Evolutionary conservation across 1,140 invertebrate genomes (phyloP).

Genomic region (Condylostylus longicornis): DNA sequence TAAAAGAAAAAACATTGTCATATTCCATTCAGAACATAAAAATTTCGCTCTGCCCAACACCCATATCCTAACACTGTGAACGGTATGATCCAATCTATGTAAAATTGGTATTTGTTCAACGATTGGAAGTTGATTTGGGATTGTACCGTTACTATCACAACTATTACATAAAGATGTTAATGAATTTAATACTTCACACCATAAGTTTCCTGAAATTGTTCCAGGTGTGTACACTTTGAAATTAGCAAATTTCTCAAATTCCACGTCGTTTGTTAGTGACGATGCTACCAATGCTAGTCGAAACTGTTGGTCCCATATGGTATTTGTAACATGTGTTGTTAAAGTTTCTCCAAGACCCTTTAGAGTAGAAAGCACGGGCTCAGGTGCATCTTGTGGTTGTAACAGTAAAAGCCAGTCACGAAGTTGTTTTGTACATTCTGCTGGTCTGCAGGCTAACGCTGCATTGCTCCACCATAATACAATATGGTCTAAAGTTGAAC

Average conservation of each 20-base stretch:
- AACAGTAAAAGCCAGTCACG: slow-evolving; percentile 39
- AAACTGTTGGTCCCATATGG: slow-evolving; percentile 60
- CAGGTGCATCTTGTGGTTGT: slow-evolving; percentile 39
- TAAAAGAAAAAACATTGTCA: slow-evolving; percentile 46
- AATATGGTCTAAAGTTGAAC: slow-evolving; percentile 56
- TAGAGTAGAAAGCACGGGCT: slow-evolving; percentile 46
- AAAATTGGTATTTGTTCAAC: slow-evolving; percentile 66
- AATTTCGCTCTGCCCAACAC: slow-evolving; percentile 48
- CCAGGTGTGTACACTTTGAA: slow-evolving; percentile 16
- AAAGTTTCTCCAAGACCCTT: slow-evolving; percentile 58
- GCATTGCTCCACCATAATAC: slow-evolving; percentile 63
- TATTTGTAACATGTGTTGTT: slow-evolving; percentile 53
- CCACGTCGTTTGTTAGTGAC: slow-evolving; percentile 13
- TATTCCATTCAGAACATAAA: slow-evolving; percentile 55
- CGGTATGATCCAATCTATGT: slow-evolving; percentile 59
- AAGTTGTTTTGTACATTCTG: slow-evolving; percentile 50
- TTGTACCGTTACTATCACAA: slow-evolving; percentile 38
- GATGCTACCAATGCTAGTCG: slow-evolving; percentile 15
- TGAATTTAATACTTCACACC: slow-evolving; percentile 44
- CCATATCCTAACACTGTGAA: slow-evolving; percentile 60
- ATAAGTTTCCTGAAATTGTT: slow-evolving; percentile 39
- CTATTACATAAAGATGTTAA: slow-evolving; percentile 48
- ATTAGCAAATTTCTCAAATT: slow-evolving; percentile 25
- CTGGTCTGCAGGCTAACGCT: slow-evolving; percentile 46
- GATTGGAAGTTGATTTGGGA: slow-evolving; percentile 48